Evolutionary conservation across 2,888 invertebrate species (phyloP).

Genomic region (Eupithecia insigniata): DNA sequence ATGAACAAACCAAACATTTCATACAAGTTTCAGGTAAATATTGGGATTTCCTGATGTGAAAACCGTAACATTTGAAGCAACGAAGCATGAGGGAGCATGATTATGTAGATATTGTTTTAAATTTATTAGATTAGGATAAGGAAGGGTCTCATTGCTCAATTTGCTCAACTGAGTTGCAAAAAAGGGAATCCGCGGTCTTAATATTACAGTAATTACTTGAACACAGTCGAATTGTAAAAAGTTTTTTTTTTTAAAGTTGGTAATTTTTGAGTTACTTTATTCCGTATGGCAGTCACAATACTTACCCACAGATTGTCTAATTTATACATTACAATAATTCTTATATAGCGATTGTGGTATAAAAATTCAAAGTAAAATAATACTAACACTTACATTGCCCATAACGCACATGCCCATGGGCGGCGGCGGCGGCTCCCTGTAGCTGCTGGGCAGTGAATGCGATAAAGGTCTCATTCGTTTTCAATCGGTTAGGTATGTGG

Average conservation of each 20-base stretch:
- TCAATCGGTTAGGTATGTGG: neutral
- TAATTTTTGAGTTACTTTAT: neutral
- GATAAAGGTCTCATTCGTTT: neutral
- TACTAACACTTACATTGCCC: no score
- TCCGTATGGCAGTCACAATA: neutral
- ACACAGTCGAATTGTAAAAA: no score
- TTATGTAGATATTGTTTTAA: no score
- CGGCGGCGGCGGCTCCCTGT: no score
- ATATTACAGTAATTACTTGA: no score
- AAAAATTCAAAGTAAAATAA: neutral
- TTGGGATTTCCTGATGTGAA: neutral
- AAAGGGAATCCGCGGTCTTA: no score
- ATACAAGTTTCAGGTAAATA: neutral
- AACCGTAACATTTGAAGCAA: neutral
- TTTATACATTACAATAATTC: neutral
- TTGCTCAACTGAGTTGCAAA: no score
- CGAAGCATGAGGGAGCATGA: neutral
- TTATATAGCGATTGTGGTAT: neutral
- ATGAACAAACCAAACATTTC: neutral
- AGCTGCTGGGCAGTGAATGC: neutral
- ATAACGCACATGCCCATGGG: neutral
- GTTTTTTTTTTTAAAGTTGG: no score
- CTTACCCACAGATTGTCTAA: neutral
- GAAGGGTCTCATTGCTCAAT: no score
- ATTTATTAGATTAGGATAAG: no score